Conservation (phyloP, 2,797 vertebrate genomes). For the Enteromius afrohamiltoni region DNA sequence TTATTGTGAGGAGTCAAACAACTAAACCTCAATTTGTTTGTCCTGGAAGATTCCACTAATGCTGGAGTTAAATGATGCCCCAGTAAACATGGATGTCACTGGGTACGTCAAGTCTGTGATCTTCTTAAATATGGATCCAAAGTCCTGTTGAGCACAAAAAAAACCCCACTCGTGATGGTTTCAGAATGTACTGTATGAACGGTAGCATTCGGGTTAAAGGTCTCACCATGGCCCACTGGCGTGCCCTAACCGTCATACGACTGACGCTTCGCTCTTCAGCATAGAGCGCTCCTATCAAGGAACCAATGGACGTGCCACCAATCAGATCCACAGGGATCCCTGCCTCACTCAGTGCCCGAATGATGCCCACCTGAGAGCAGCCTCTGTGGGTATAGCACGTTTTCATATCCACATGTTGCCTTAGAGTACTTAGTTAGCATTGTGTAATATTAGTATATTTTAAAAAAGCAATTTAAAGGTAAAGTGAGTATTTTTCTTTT, state of each 20-base stretch:
- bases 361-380: constrained; percentile 89
- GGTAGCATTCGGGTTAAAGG: not conserved
- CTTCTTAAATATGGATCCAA: constrained; percentile 87
- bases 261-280: constrained; percentile 90
- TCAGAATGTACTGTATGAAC: not conserved
- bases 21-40: constrained; percentile 89
- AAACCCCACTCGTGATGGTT: too few species aligned
- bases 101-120: constrained; percentile 93
- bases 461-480: constrained; percentile 21
- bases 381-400: constrained; percentile 76
- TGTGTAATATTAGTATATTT: not conserved
- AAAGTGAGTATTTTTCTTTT: not conserved
- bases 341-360: constrained; percentile 85
- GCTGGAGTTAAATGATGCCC: constrained; percentile 88
- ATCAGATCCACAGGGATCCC: constrained; percentile 92
- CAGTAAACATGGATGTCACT: constrained; percentile 94
- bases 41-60: constrained; percentile 84
- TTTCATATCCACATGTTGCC: not conserved
- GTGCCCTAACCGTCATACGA: constrained; percentile 86
- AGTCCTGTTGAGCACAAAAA: constrained; percentile 74
- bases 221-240: constrained; percentile 92
- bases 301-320: constrained; percentile 91
- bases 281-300: constrained; percentile 91
- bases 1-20: not conserved
- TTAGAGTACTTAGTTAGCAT: not conserved